These are phyloP conservation scores for Resseliella maxima DNA, from an alignment of 2,888 invertebrate species.

Conservation along the genomic window DNA sequence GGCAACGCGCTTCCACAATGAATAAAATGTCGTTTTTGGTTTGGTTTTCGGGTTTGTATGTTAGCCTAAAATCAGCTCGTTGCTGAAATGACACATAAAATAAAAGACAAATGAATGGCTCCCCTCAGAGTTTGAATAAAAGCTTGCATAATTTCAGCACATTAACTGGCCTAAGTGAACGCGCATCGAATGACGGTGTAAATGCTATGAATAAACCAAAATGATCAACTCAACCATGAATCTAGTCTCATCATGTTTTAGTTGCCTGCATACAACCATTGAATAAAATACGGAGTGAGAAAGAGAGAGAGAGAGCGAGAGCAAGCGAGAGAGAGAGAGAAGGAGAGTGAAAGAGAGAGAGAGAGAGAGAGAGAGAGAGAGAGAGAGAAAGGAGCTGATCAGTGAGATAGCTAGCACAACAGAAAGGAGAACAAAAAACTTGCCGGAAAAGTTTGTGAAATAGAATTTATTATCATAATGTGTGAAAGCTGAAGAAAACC, in stretches of 20 bases:
- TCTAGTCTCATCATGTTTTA: neutral
- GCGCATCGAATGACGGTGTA: slow-evolving; percentile 21
- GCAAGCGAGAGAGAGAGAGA: neutral
- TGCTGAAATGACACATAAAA: slow-evolving; percentile 42
- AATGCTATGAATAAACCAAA: slow-evolving; percentile 41
- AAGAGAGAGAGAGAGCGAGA: neutral
- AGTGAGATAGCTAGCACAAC: too few species aligned
- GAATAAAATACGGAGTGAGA: neutral
- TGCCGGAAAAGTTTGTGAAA: slow-evolving; percentile 20
- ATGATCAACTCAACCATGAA: slow-evolving; percentile 41
- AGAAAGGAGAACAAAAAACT: neutral
- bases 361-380: neutral
- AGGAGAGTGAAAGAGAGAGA: neutral
- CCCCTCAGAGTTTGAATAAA: neutral
- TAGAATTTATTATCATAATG: slow-evolving; percentile 38
- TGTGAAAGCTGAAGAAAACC: neutral
- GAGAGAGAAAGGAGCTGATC: too few species aligned
- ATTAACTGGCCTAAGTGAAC: slow-evolving; percentile 17
- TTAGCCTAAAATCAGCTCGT: neutral
- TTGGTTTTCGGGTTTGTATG: neutral
- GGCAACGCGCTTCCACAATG: neutral
- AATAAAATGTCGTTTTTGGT: neutral
- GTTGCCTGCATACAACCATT: neutral
- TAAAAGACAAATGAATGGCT: slow-evolving; percentile 51
- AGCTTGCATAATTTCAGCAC: neutral